Evolutionary conservation across 2,113 vertebrate species (phyloP), one percentile per base, ranked within the genome.

Genomic region (Anhinga anhinga): DNA sequence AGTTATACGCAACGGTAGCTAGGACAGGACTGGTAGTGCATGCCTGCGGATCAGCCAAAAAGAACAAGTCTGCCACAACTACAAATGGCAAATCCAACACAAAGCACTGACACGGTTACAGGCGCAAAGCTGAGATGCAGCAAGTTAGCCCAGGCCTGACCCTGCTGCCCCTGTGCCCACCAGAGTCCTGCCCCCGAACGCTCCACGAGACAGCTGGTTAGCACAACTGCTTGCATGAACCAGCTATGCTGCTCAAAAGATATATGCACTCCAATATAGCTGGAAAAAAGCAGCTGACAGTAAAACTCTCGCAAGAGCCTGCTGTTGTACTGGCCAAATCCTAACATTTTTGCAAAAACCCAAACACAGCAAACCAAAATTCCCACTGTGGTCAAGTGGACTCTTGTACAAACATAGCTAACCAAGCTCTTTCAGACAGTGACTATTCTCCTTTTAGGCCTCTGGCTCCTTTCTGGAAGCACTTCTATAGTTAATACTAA

Each of bases 31-130:
- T 15, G n/a, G 38, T 42, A 66, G 26, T 1, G 13, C 12, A 2
- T 29, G 69, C 38, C 55, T 34, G 32, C 71, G 81, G 36, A 29
- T 40, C 42, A 66, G 67, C 30, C 50, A 49, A 27, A 34, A 13
- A 50, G 29, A 79, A 20, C 18, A 25, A 30, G 9, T 26, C 62
- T 61, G 1, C 34, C 22, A 34, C 53, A 59, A 18, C 30, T 30
- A 15, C 40, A 70, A 71, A 70, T 7, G 50, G 26, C 62, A 62
- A 36, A 73, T 42, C 27, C 45, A 73, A 5, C 20, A 16, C 4
- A 21, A 86, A 42, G 42, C 13, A 12, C 30, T 1, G 2, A 30
- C 20, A 36, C 0, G 0, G 21, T 32, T 56, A 34, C 16, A 40
- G 56, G 38, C 30, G 74, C 78, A 82, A 70, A 66, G 34, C 42